Evolutionary conservation across 2,888 invertebrate species (phyloP).

Genomic region (Mesopsocus fuscifrons): DNA sequence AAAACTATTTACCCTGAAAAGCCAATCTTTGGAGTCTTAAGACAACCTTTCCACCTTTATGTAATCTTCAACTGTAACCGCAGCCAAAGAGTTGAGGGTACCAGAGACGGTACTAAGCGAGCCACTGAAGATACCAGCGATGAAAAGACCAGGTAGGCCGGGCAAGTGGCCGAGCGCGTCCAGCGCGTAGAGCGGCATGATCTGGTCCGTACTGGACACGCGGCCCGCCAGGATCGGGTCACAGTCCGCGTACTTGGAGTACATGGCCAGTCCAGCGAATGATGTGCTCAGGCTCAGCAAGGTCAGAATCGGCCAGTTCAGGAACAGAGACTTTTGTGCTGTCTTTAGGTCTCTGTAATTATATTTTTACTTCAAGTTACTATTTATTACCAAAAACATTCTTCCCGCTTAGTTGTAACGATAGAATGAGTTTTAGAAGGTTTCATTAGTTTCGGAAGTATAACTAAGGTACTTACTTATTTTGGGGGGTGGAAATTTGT

Average conservation of each 20-base stretch:
- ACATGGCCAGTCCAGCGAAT: conserved; percentile 64
- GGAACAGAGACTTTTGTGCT: conserved; percentile 55
- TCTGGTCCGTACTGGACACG: conserved; percentile 37
- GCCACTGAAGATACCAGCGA: conserved; percentile 64
- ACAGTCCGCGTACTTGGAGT: conserved; percentile 61
- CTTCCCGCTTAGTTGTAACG: no score
- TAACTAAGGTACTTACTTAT: no score
- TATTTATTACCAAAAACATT: no score
- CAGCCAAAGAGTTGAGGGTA: conserved; percentile 74
- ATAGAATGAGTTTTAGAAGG: no score
- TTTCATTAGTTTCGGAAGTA: no score
- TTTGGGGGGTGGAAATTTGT: no score
- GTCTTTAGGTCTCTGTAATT: conserved; percentile 35
- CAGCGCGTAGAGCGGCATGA: conserved; percentile 62
- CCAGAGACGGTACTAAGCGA: conserved; percentile 84
- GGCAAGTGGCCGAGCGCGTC: conserved; percentile 30
- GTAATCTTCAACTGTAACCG: conserved; percentile 78
- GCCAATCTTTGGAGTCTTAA: no score
- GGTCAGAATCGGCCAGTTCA: conserved; percentile 61
- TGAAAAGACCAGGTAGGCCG: conserved; percentile 24
- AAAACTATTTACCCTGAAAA: no score
- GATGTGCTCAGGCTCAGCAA: conserved; percentile 49
- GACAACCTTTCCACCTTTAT: conserved; percentile 41
- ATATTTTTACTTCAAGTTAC: no score
- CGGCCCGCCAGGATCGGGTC: conserved; percentile 54